phyloP scores from a whole-genome alignment of 2,888 invertebrate species.

The Drosophila anomelani region DNA sequence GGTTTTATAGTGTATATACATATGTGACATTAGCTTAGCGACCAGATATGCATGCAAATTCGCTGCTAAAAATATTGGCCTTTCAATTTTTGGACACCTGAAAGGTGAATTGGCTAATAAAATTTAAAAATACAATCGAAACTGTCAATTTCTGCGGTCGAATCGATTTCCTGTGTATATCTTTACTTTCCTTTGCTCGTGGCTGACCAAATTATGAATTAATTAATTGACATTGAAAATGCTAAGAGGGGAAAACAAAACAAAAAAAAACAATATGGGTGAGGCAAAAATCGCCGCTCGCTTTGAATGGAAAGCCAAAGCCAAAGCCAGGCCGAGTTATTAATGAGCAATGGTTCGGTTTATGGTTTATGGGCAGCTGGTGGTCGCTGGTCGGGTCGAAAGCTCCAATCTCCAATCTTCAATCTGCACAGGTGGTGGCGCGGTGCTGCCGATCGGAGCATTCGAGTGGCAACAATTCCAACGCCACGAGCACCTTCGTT shows the following conservation, averaged over 20 bases:
- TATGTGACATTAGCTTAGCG: constrained; percentile 10
- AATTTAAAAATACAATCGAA: constrained; percentile 7
- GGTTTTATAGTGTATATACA: not conserved
- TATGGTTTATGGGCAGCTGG: constrained; percentile 44
- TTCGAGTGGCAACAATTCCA: constrained; percentile 60
- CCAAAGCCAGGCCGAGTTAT: constrained; percentile 15
- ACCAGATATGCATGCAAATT: constrained; percentile 21
- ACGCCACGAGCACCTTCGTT: constrained; percentile 47
- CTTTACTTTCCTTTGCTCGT: constrained; percentile 19
- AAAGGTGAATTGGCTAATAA: constrained; percentile 24
- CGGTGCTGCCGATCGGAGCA: constrained; percentile 29
- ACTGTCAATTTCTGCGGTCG: constrained; percentile 4
- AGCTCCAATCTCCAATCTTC: constrained; percentile 23
- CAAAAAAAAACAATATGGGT: not conserved
- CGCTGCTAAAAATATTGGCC: constrained; percentile 3
- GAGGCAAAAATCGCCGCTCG: constrained; percentile 5
- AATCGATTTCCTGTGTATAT: constrained; percentile 13
- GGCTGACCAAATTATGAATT: constrained; percentile 33
- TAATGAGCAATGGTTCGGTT: constrained; percentile 30
- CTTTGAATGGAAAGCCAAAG: constrained; percentile 29
- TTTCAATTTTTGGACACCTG: not conserved
- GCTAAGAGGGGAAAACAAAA: constrained; percentile 7
- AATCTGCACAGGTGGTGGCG: constrained; percentile 16
- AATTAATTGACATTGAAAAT: constrained; percentile 61
- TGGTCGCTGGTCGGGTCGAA: constrained; percentile 17